Evolutionary conservation across 2,797 vertebrate genomes (phyloP).

Genomic region (Muscicapa striata): DNA sequence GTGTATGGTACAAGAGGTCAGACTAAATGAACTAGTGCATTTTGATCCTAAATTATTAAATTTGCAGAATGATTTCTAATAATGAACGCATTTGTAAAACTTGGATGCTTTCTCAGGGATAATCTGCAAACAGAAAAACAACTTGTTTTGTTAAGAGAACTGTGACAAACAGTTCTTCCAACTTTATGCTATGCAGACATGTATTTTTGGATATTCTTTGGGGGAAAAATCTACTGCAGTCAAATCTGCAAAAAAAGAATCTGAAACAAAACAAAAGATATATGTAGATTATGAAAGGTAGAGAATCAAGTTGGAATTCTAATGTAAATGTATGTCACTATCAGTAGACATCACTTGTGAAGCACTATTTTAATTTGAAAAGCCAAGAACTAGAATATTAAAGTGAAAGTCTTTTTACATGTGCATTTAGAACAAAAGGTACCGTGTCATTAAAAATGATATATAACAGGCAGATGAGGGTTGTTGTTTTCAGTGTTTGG

Average conservation of each 20-base stretch:
- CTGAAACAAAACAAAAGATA: slow-evolving; percentile 50
- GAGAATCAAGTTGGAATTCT: slow-evolving; percentile 48
- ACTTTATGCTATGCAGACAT: slow-evolving; percentile 44
- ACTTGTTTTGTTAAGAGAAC: slow-evolving; percentile 53
- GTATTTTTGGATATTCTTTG: slow-evolving; percentile 57
- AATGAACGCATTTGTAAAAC: slow-evolving; percentile 1
- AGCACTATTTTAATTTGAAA: slow-evolving; percentile 66
- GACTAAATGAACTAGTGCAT: neutral
- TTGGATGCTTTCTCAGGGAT: neutral
- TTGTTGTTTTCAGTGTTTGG: slow-evolving; percentile 68
- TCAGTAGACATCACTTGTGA: slow-evolving; percentile 55
- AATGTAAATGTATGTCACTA: slow-evolving; percentile 64
- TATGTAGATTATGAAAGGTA: slow-evolving; percentile 52
- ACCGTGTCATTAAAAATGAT: slow-evolving; percentile 71
- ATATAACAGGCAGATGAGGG: slow-evolving; percentile 59
- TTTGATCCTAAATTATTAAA: neutral
- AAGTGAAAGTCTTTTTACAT: slow-evolving; percentile 53
- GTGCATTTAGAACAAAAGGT: slow-evolving; percentile 72
- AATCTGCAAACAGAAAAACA: slow-evolving; percentile 35
- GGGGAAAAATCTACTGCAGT: slow-evolving; percentile 53
- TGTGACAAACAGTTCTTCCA: slow-evolving; percentile 47
- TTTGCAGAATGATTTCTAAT: slow-evolving; percentile 13
- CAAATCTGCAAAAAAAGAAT: slow-evolving; percentile 22
- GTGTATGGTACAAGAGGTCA: neutral
- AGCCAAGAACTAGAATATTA: slow-evolving; percentile 50